Conservation (phyloP, 2,113 vertebrate genomes). For the Heteronetta atricapilla region DNA sequence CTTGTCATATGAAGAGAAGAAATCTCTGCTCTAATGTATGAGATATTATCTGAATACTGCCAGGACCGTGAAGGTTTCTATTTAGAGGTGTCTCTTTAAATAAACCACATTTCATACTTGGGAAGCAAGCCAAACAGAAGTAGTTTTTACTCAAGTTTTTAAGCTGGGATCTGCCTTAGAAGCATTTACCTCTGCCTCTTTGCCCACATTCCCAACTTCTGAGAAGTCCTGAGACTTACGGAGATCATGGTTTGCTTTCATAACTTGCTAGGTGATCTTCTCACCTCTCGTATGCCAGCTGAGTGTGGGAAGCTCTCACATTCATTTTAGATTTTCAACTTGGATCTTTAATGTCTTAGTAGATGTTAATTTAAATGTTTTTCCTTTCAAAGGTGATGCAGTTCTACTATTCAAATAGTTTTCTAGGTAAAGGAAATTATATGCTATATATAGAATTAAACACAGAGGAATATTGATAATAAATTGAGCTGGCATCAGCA, state of each 20-base stretch:
- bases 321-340: neutral
- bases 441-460: neutral
- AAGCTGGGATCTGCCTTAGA: neutral
- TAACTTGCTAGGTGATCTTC: neutral
- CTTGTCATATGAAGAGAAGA: neutral
- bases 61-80: fast-evolving
- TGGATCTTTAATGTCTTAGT: neutral
- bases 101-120: neutral
- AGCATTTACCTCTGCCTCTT: neutral
- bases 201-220: neutral
- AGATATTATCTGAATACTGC: neutral
- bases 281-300: neutral
- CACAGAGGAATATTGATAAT: neutral
- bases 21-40: neutral
- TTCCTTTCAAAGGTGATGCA: neutral
- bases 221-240: neutral
- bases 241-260: neutral
- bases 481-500: neutral
- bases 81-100: neutral
- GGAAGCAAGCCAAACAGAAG: neutral
- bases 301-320: neutral
- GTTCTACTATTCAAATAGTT: neutral
- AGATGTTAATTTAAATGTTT: neutral
- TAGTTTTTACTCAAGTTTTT: neutral
- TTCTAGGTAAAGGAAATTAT: neutral